Base-by-base conservation (phyloP, 2,888 invertebrate genomes). In the Ennomos erosarius region DNA sequence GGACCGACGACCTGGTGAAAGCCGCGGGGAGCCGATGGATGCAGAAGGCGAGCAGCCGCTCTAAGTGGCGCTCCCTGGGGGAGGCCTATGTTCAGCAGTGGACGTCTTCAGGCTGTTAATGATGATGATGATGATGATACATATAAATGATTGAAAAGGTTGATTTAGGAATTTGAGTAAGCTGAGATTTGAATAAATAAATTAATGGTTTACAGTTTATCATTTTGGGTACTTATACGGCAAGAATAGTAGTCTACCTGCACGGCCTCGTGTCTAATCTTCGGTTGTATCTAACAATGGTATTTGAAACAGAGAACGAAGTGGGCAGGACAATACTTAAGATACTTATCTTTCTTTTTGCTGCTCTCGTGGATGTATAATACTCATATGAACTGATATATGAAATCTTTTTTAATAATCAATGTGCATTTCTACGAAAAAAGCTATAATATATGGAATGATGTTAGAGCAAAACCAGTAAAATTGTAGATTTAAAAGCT, bases 241-340 rank as follows among this genome's bases (percentile, higher is more conserved):
- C 39, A 48, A 39, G 56, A 26, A 26, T 26, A 26, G 26, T 52
- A 66, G 62, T 60, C 78, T 84, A 85, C 82, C 84, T 84, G 82
- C 73, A 63, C 66, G 76, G 67, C 76, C 80, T 82, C 74, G 78
- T 68, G 57, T 65, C 71, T 68, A 70, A 78, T 79, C 78, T 81
- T 82, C 74, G 74, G 78, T 81, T 80, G 75, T 81, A 73, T 73
- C 70, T 73, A 79, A 87, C 85, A 87, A 85, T 81, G 71, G 78
- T 59, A 68, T 71, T 80, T 69, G 70, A 75, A 73, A 75, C 69
- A 16, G 63, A 76, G 75, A 74, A 69, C 62, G 61, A 52, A 63
- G 56, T 56, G 52, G 68, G 55, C 59, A 66, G 59, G 52, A 65
- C 67, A 68, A 70, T 65, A 50, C 62, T 54, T 62, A 60, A 73